phyloP scores from a whole-genome alignment of 2,113 vertebrate species.

The Oryzias melastigma region DNA sequence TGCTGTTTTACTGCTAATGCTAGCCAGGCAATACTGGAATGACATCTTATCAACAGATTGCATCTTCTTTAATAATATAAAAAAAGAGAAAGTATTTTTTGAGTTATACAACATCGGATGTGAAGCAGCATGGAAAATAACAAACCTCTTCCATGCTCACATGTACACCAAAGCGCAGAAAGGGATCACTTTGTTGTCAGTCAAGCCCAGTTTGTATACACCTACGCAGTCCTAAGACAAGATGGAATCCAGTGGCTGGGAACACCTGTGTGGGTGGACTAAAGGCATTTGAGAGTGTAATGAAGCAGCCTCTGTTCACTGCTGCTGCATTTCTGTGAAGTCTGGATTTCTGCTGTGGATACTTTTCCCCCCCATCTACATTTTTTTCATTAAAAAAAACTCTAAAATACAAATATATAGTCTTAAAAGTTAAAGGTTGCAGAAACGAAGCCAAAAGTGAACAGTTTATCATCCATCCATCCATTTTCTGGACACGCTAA shows the following conservation, averaged over 20 bases:
- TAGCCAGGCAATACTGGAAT: no score
- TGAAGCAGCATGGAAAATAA: background rate
- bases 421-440: no score
- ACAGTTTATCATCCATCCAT: no score
- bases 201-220: slow-evolving; percentile 5
- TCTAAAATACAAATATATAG: no score
- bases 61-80: background rate
- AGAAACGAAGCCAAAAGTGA: no score
- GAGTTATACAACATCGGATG: background rate
- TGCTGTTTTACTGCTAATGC: no score
- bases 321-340: slow-evolving; percentile 5
- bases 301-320: slow-evolving; percentile 10
- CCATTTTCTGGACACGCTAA: no score
- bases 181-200: slow-evolving; percentile 13
- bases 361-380: no score
- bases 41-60: background rate
- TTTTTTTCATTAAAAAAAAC: no score
- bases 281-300: slow-evolving; percentile 16
- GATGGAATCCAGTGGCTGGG: slow-evolving; percentile 19
- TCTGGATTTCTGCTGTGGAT: background rate
- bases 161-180: slow-evolving; percentile 14
- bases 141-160: slow-evolving; percentile 6
- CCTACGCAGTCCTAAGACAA: slow-evolving; percentile 15
- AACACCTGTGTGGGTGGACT: slow-evolving; percentile 26
- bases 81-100: background rate